Percentiles rank a stretch among this genome's conserved stretches.
phyloP scores from a whole-genome alignment of 2,113 vertebrate genomes.

The Nanger granti region DNA sequence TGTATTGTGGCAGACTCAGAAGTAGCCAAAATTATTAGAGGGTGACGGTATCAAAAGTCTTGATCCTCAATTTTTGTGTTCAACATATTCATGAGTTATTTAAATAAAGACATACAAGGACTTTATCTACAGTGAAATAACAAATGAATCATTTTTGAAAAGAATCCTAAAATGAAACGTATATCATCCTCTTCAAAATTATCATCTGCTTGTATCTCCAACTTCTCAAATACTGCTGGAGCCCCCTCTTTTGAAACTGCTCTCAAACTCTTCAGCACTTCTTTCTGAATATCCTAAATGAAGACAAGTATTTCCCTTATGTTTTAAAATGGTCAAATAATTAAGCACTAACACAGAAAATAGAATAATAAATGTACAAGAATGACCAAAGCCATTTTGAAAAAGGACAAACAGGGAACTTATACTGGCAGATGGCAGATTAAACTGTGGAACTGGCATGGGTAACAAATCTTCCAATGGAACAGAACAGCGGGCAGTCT shows the following conservation, averaged over 20 bases:
- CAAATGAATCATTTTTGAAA: not conserved
- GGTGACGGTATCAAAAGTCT: not conserved
- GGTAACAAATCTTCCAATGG: not conserved
- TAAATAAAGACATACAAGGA: not conserved
- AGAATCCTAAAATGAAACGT: not conserved
- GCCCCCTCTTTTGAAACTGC: not conserved
- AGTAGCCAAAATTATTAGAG: not conserved
- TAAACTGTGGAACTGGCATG: not conserved
- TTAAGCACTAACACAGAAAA: not conserved
- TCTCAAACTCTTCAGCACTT: not conserved
- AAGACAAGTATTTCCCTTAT: not conserved
- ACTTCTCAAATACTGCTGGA: not conserved
- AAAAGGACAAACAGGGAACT: not conserved
- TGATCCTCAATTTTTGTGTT: not conserved
- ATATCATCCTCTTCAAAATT: not conserved
- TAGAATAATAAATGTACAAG: not conserved
- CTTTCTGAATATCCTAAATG: not conserved
- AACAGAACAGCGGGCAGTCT: not conserved
- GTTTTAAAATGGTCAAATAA: not conserved
- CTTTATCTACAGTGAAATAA: not conserved
- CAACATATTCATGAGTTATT: not conserved
- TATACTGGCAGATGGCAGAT: not conserved
- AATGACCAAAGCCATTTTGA: not conserved
- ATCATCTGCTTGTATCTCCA: not conserved
- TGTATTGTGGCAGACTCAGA: not conserved